Conservation (phyloP, 2,888 invertebrate genomes). For the Nomada lathburiana region DNA sequence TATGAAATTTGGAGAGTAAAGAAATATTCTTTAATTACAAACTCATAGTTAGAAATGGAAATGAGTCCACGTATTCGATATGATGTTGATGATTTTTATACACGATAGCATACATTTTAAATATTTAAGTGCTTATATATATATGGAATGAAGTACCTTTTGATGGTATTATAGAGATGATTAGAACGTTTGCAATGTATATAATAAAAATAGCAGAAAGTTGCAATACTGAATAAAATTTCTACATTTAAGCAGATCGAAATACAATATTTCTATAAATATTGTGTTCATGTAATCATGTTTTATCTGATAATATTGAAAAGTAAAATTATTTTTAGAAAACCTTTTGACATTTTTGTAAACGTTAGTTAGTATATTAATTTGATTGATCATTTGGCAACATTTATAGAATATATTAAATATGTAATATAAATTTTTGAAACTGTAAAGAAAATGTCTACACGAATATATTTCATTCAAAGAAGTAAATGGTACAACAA, state of each 20-base stretch:
- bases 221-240: constrained; percentile 31
- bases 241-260: constrained; percentile 23
- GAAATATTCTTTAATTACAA: constrained; percentile 60
- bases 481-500: background rate
- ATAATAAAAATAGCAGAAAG: constrained; percentile 35
- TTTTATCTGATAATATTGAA: constrained; percentile 5
- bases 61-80: constrained; percentile 23
- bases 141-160: constrained; percentile 32
- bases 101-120: constrained; percentile 27
- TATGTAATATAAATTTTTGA: constrained; percentile 10
- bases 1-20: constrained; percentile 83
- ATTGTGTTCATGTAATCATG: constrained; percentile 2
- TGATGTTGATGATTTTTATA: constrained; percentile 48
- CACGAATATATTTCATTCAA: constrained; percentile 1
- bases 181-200: constrained; percentile 40
- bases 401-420: background rate
- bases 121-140: constrained; percentile 41
- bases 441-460: background rate
- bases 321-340: constrained; percentile 1
- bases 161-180: constrained; percentile 25
- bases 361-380: background rate
- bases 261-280: constrained; percentile 26
- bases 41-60: constrained; percentile 31
- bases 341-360: constrained; percentile 1
- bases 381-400: constrained; percentile 1